These are phyloP conservation scores for Lycocerus yunnanus DNA, from an alignment of 2,888 invertebrate species.

Conservation along the genomic window DNA sequence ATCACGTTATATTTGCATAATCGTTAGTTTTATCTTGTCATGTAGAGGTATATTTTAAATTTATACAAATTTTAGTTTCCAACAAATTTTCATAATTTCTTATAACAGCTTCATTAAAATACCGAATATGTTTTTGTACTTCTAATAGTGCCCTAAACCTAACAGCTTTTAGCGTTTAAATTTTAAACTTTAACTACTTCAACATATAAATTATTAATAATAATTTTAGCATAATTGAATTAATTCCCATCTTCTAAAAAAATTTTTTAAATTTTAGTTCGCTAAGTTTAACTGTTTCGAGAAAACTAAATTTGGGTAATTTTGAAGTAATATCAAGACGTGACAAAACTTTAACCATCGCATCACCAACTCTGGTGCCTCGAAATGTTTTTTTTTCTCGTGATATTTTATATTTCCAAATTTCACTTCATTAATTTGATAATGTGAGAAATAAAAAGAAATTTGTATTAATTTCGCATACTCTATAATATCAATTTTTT, in stretches of 20 bases:
- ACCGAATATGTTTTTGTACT: background rate
- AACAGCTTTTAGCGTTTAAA: background rate
- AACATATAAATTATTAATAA: background rate
- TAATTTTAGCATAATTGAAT: background rate
- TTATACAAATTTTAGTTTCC: background rate
- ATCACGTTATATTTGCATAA: background rate
- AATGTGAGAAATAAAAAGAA: background rate
- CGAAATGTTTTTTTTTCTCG: background rate
- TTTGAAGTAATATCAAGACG: background rate
- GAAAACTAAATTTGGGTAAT: background rate
- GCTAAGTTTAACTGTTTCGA: background rate
- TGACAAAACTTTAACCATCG: background rate
- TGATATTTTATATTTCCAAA: background rate
- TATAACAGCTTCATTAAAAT: background rate
- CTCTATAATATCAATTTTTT: slow-evolving; percentile 9
- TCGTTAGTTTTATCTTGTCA: background rate
- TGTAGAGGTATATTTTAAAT: background rate
- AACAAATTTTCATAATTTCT: background rate
- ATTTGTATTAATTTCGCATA: background rate
- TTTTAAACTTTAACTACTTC: background rate
- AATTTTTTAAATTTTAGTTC: background rate
- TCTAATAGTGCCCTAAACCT: background rate
- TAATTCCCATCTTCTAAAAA: background rate
- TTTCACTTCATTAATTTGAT: background rate
- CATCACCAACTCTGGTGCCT: background rate